These are phyloP conservation scores for Drosophila prostipennis DNA, from an alignment of 2,888 invertebrate genomes.

Conservation along the genomic window DNA sequence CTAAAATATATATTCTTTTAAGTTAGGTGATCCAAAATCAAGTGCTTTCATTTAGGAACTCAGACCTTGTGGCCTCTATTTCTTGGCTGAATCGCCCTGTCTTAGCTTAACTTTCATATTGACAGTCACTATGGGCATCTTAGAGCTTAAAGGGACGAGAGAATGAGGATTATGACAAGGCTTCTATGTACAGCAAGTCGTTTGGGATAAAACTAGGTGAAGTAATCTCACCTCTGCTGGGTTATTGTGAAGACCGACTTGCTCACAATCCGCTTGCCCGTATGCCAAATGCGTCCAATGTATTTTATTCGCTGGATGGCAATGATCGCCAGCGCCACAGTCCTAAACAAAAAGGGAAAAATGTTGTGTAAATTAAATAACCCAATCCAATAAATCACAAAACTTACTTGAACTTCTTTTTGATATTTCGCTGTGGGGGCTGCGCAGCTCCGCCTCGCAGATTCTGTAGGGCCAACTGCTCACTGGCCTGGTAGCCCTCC, in stretches of 20 bases:
- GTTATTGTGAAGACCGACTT: slow-evolving; percentile 84
- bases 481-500: slow-evolving; percentile 84
- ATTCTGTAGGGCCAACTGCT: slow-evolving; percentile 76
- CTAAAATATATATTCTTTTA: slow-evolving; percentile 2
- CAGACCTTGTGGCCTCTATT: slow-evolving; percentile 67
- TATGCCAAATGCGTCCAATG: slow-evolving; percentile 87
- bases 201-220: background rate
- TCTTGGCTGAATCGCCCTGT: slow-evolving; percentile 66
- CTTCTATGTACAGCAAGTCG: slow-evolving; percentile 55
- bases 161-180: slow-evolving; percentile 48
- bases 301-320: slow-evolving; percentile 88
- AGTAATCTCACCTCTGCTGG: slow-evolving; percentile 80
- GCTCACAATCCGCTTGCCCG: slow-evolving; percentile 86
- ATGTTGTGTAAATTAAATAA: background rate
- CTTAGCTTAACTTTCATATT: slow-evolving; percentile 81
- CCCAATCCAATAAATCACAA: background rate
- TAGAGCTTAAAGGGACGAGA: slow-evolving; percentile 60
- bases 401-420: slow-evolving; percentile 83
- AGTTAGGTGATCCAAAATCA: background rate
- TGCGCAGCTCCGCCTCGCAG: slow-evolving; percentile 40
- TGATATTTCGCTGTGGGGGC: slow-evolving; percentile 55
- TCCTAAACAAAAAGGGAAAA: slow-evolving; percentile 82
- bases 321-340: slow-evolving; percentile 86
- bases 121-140: slow-evolving; percentile 79
- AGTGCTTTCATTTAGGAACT: slow-evolving; percentile 27